A percentile compares a stretch with the other conserved stretches of the same genome.
Conservation (phyloP, 2,113 vertebrate genomes). For the Mirounga angustirostris region DNA sequence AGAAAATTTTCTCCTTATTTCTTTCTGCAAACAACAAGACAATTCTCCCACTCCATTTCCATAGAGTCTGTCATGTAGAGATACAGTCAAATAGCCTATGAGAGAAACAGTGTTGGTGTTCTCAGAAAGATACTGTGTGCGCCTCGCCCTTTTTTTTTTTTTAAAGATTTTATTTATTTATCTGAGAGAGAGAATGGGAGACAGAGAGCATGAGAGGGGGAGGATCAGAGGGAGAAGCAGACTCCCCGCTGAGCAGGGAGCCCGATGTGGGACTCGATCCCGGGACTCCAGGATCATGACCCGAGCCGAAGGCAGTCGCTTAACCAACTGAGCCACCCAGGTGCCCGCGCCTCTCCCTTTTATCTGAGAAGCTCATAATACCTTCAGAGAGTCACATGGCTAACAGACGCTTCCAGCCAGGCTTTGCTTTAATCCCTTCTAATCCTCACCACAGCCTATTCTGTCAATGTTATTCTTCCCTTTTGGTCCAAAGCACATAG, state of each 20-base stretch:
- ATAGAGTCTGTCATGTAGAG: background rate
- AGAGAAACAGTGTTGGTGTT: background rate
- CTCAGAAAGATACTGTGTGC: background rate
- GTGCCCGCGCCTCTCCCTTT: background rate
- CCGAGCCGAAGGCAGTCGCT: too few relatives aligned
- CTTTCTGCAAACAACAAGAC: background rate
- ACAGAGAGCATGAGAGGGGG: too few relatives aligned
- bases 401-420: background rate
- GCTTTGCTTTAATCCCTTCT: conserved; percentile 44
- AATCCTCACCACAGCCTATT: background rate
- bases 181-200: too few relatives aligned
- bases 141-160: conserved; percentile 43
- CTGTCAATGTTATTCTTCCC: background rate
- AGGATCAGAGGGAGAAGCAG: too few relatives aligned
- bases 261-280: too few relatives aligned
- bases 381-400: background rate
- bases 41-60: background rate
- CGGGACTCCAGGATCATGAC: too few relatives aligned
- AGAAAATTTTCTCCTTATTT: background rate
- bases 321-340: too few relatives aligned
- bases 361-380: background rate
- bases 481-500: background rate
- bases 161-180: background rate
- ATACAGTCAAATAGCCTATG: background rate
- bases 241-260: too few relatives aligned